Conservation (phyloP, 2,888 invertebrate species). For the Timema cristinae region DNA sequence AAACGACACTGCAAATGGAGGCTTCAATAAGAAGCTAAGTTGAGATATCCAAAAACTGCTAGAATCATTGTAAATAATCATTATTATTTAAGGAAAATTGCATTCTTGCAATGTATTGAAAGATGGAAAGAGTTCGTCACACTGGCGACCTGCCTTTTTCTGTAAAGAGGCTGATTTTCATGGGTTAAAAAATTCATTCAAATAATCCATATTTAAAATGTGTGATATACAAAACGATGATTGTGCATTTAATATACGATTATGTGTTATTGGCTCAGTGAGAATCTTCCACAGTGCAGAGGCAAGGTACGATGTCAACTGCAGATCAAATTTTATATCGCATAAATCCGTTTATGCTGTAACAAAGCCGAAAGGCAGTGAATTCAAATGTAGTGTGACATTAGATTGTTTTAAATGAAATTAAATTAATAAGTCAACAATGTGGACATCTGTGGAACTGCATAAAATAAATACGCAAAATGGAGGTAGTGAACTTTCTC, state of each 20-base stretch:
- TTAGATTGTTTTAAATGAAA: slow-evolving; percentile 10
- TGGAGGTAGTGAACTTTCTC: slow-evolving; percentile 7
- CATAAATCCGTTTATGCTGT: not conserved
- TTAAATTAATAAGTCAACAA: not conserved
- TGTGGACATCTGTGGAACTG: slow-evolving; percentile 14
- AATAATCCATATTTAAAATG: not conserved
- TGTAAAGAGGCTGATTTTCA: not conserved
- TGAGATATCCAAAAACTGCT: not conserved
- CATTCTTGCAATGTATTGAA: not conserved
- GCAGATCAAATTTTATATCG: slow-evolving; percentile 10
- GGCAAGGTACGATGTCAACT: slow-evolving; percentile 7
- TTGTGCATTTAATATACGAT: not conserved
- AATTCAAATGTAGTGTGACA: not conserved
- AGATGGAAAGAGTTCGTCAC: not conserved
- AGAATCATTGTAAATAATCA: not conserved
- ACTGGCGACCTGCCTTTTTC: not conserved
- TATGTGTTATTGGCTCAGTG: slow-evolving; percentile 1
- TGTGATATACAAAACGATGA: slow-evolving; percentile 8
- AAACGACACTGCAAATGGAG: slow-evolving; percentile 2
- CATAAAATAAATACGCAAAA: not conserved
- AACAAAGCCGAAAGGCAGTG: slow-evolving; percentile 11
- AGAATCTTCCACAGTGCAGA: not conserved
- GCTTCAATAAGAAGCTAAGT: not conserved
- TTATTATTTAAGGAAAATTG: slow-evolving; percentile 9
- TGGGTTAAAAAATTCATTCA: slow-evolving; percentile 6